Percentiles rank a stretch among this genome's conserved stretches.
These are phyloP conservation scores for Morpho deidamia DNA, from an alignment of 2,888 invertebrate species.

Conservation along the genomic window DNA sequence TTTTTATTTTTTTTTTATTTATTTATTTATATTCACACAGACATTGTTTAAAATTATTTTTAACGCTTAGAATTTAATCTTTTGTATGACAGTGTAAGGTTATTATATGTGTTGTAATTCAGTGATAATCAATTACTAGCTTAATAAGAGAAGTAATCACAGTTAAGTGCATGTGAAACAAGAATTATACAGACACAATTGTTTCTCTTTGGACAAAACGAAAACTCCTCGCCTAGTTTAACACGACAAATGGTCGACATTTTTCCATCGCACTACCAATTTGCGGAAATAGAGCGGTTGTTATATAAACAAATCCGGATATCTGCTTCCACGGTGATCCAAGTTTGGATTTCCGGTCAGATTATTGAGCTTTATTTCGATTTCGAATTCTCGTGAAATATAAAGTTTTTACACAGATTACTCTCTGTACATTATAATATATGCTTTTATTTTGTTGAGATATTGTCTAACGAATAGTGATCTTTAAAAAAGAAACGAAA, in stretches of 20 bases:
- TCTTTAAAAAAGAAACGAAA: neutral
- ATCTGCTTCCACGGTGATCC: neutral
- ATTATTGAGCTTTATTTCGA: neutral
- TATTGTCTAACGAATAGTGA: neutral
- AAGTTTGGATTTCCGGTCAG: neutral
- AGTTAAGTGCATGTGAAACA: neutral
- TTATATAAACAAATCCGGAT: conserved; percentile 12
- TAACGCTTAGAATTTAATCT: no score
- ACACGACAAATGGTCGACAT: conserved; percentile 23
- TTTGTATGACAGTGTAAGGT: no score
- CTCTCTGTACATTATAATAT: no score
- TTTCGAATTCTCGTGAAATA: no score
- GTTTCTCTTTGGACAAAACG: conserved; percentile 5
- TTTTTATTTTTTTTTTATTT: no score
- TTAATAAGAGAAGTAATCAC: neutral
- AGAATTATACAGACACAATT: conserved; percentile 5
- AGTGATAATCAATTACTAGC: no score
- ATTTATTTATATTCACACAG: no score
- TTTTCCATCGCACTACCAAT: conserved; percentile 23
- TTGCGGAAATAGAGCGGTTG: conserved; percentile 20
- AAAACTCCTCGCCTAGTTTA: conserved; percentile 20
- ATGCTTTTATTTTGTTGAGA: neutral
- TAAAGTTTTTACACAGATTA: neutral
- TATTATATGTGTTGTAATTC: no score
- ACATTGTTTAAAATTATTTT: no score